Base-by-base conservation (phyloP, 2,113 vertebrate species). In the Phylloscopus trochilus region DNA sequence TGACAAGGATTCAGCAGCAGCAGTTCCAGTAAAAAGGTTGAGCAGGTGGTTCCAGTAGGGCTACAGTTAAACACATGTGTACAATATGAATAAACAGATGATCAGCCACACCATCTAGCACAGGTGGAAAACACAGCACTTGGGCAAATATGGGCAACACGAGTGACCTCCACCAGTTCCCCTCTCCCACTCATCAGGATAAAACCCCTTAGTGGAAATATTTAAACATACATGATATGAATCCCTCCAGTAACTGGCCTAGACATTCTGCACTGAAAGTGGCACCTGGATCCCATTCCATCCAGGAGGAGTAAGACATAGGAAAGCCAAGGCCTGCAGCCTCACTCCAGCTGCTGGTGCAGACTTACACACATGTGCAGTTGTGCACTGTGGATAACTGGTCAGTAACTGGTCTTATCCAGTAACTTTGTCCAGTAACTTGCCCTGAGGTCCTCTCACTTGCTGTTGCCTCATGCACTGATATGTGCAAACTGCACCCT, bases 191-290 rank as follows among this genome's bases (percentile, higher is more conserved):
- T 41, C 19, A 0, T 23, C 20, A 49, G 7, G 12, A 39, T 23
- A 56, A 83, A 88, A 10, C 0, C 10, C 46, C 19, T 47, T 43
- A 41, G 18, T 21, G 15, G n/a, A 79, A 77, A 62, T 19, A 21
- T 9, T 11, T 46, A 66, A 19, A 10, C 8, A 7, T 1, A 0
- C 21, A 44, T 4, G 0, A 33, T 15, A 30, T 12, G 6, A 31
- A 83, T 53, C 14, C 12, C 37, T 58, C 24, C 12, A 44, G 20
- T 47, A 58, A 67, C 37, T 16, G 9, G 12, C 70, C 15, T 44
- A 58, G 52, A 70, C 16, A 31, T 5, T 62, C 21, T 69, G 15
- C 33, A 20, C 15, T 39, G 13, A 44, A 78, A 78, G 13, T 43
- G 30, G 10, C 0, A 4, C 13, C 12, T 63, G 67, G 23, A 58